Percentiles rank a stretch among this genome's conserved stretches.
phyloP scores from a whole-genome alignment of 2,888 invertebrate species.

The Eumerus sabulonum region DNA sequence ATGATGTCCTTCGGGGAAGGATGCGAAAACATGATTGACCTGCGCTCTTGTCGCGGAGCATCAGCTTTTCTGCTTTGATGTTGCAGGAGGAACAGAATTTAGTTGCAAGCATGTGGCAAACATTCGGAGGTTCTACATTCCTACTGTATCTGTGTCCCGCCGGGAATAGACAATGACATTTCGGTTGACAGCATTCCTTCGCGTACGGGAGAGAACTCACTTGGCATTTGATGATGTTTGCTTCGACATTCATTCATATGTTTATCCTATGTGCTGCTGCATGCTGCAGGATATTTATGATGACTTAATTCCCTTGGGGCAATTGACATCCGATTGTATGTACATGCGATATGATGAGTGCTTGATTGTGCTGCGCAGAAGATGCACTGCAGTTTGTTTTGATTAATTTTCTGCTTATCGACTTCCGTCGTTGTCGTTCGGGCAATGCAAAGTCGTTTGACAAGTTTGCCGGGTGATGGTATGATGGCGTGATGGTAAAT shows the following conservation, averaged over 20 bases:
- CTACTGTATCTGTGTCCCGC: conserved; percentile 4
- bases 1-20: conserved; percentile 48
- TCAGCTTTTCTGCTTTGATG: conserved; percentile 61
- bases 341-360: conserved; percentile 36
- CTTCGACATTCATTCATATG: conserved; percentile 42
- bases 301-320: conserved; percentile 66
- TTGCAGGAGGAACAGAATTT: conserved; percentile 30
- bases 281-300: conserved; percentile 68
- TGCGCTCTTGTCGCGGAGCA: conserved; percentile 19
- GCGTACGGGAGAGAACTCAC: conserved; percentile 6
- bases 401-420: conserved; percentile 69
- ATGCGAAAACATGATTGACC: conserved; percentile 56
- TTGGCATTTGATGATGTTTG: conserved; percentile 62
- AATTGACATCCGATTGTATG: conserved; percentile 69
- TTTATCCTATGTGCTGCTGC: conserved; percentile 51
- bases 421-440: conserved; percentile 58
- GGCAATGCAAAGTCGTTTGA: too few species aligned
- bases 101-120: conserved; percentile 40
- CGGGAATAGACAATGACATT: conserved; percentile 46
- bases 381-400: conserved; percentile 66
- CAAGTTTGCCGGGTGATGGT: conserved; percentile 22
- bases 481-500: conserved; percentile 62
- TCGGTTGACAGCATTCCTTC: conserved; percentile 60
- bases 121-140: conserved; percentile 19
- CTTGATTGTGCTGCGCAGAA: conserved; percentile 21